Conservation (phyloP, 2,113 vertebrate genomes). For the Urocolius indicus region DNA sequence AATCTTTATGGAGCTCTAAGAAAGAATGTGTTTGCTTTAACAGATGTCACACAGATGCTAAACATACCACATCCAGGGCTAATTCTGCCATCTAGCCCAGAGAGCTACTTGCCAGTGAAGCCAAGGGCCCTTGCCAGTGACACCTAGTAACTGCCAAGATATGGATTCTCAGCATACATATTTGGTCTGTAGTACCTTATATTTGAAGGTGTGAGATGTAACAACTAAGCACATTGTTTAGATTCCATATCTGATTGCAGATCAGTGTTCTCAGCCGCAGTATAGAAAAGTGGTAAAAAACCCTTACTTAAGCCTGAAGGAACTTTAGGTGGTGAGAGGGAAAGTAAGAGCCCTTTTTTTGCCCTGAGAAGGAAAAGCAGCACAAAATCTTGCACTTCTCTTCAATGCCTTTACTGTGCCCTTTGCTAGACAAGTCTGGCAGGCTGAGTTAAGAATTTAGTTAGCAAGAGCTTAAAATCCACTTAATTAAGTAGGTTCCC, state of each 20-base stretch:
- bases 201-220: neutral
- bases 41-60: constrained; percentile 28
- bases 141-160: neutral
- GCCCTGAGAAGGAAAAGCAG: neutral
- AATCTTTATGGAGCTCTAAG: neutral
- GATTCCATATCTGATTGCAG: neutral
- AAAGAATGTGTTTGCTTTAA: constrained; percentile 1
- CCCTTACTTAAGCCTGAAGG: neutral
- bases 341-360: neutral
- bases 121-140: neutral
- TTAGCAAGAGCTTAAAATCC: neutral
- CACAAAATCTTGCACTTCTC: neutral
- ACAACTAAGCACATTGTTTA: neutral
- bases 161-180: neutral
- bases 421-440: neutral
- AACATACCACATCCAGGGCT: neutral
- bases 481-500: neutral
- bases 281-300: neutral
- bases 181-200: neutral
- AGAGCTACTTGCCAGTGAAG: neutral
- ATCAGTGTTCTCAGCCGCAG: neutral
- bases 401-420: neutral
- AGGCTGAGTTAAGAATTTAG: neutral
- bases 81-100: neutral
- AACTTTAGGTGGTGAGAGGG: neutral